A percentile compares a stretch with the other conserved stretches of the same genome.
phyloP scores from a whole-genome alignment of 2,888 invertebrate genomes.

The Chrysodeixis includens region DNA sequence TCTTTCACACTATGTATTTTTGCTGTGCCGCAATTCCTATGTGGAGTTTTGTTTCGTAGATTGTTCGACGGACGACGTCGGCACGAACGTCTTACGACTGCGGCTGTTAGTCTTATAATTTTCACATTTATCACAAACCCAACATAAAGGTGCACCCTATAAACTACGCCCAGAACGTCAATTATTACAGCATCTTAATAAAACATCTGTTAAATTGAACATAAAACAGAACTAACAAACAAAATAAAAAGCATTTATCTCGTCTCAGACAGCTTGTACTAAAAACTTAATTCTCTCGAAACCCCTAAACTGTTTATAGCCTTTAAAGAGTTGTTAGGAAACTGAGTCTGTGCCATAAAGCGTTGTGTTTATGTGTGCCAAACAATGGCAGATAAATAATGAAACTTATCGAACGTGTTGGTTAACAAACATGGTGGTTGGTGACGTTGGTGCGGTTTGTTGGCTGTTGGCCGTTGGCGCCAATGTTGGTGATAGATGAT shows the following conservation, averaged over 20 bases:
- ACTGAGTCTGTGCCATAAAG: conserved; percentile 74
- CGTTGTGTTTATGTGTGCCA: conserved; percentile 73
- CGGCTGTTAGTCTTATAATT: no score
- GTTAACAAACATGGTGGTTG: conserved; percentile 61
- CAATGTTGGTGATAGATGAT: conserved; percentile 17
- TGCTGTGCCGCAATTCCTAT: no score
- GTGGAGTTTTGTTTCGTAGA: no score
- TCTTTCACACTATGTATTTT: no score
- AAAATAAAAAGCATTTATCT: conserved; percentile 19
- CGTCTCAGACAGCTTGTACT: conserved; percentile 39
- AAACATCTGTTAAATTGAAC: conserved; percentile 2
- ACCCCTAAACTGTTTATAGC: conserved; percentile 72
- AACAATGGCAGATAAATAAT: conserved; percentile 87
- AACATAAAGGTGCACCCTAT: no score
- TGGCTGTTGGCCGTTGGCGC: conserved; percentile 11
- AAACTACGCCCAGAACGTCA: background rate
- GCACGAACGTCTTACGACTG: no score
- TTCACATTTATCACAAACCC: no score
- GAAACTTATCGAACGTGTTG: conserved; percentile 75
- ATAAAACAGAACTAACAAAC: background rate
- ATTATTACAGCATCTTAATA: background rate
- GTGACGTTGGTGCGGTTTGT: conserved; percentile 51
- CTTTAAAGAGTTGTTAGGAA: conserved; percentile 78
- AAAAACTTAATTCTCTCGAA: conserved; percentile 77
- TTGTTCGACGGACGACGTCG: no score